Percentiles rank a stretch among this genome's conserved stretches.
Conservation (phyloP, 2,113 vertebrate species). For the Psettodes erumei region DNA sequence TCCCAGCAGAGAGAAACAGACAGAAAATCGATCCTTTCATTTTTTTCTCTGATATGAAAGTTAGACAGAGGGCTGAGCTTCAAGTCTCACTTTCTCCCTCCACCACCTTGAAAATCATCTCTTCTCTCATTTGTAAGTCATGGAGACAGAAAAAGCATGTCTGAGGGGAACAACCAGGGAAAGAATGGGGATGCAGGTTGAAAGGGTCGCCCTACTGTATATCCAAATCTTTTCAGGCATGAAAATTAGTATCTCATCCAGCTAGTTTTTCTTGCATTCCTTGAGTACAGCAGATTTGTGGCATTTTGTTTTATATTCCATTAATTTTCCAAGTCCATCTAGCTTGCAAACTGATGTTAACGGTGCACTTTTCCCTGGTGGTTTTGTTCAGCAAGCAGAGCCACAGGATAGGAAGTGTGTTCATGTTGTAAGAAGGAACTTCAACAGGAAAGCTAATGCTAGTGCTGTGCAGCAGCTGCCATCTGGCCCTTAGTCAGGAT, state of each 20-base stretch:
- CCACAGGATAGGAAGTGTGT: too few species aligned
- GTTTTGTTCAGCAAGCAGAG: too few species aligned
- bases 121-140: slow-evolving; percentile 51
- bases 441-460: too few species aligned
- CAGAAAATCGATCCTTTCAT: slow-evolving; percentile 81
- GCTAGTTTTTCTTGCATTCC: slow-evolving; percentile 11
- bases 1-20: slow-evolving; percentile 76
- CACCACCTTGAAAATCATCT: slow-evolving; percentile 57
- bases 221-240: slow-evolving; percentile 19
- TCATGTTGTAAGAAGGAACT: too few species aligned
- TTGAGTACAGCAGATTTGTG: slow-evolving; percentile 1
- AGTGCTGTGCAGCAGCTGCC: too few species aligned
- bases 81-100: slow-evolving; percentile 24
- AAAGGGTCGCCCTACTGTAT: not conserved
- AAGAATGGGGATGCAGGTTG: slow-evolving; percentile 23
- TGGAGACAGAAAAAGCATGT: slow-evolving; percentile 19
- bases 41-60: slow-evolving; percentile 77
- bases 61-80: slow-evolving; percentile 58
- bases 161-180: not conserved
- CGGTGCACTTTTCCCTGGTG: too few species aligned
- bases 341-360: too few species aligned
- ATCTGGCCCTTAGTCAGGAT: too few species aligned
- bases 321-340: too few species aligned
- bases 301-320: not conserved
- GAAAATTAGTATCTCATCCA: not conserved